phyloP scores from a whole-genome alignment of 2,113 vertebrate genomes.

The Microcebus lehilahytsara region DNA sequence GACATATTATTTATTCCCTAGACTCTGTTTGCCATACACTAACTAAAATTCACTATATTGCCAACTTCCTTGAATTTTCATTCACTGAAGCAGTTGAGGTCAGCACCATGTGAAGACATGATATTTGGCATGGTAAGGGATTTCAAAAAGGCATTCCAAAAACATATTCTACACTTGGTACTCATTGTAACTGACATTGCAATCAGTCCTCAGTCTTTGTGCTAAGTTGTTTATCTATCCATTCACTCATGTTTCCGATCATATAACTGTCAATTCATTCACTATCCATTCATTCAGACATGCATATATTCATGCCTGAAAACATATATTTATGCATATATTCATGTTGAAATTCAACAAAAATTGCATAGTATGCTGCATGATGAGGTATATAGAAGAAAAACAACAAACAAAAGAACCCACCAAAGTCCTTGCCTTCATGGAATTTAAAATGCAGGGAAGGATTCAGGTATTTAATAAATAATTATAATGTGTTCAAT shows the following conservation, averaged over 20 bases:
- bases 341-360: background rate
- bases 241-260: background rate
- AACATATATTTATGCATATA: background rate
- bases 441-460: background rate
- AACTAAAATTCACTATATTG: background rate
- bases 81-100: background rate
- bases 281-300: background rate
- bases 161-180: background rate
- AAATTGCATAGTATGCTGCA: background rate
- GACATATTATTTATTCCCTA: background rate
- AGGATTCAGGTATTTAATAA: background rate
- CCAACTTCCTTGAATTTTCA: background rate
- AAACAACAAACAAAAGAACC: background rate
- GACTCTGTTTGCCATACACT: background rate
- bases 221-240: background rate
- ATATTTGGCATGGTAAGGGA: background rate
- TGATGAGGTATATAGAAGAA: background rate
- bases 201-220: background rate
- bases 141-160: background rate
- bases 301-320: background rate
- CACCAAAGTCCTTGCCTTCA: background rate
- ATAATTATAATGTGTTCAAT: background rate
- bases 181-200: background rate
- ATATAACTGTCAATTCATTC: background rate
- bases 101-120: background rate